Percentiles rank a stretch among this genome's conserved stretches.
phyloP scores from a whole-genome alignment of 2,888 invertebrate species.

The Thysanoteuthis rhombus region DNA sequence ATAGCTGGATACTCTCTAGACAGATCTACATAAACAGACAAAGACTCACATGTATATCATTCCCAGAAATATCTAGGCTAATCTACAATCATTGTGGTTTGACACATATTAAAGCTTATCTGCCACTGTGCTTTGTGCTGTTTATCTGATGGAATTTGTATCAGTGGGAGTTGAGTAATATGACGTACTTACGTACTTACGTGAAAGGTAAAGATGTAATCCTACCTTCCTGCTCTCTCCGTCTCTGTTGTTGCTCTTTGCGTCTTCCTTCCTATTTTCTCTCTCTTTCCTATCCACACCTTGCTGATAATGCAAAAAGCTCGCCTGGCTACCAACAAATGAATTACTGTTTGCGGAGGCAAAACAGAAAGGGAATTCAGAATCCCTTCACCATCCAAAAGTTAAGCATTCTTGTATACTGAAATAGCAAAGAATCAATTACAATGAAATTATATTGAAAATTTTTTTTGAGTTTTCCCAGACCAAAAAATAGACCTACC shows the following conservation, averaged over 20 bases:
- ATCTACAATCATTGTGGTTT: background rate
- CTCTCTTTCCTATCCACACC: background rate
- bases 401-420: too few species aligned
- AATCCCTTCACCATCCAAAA: too few species aligned
- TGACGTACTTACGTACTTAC: background rate
- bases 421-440: too few species aligned
- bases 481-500: too few species aligned
- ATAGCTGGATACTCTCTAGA: too few species aligned
- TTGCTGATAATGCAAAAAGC: background rate
- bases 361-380: background rate
- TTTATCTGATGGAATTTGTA: background rate
- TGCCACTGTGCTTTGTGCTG: background rate
- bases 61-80: too few species aligned
- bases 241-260: too few species aligned
- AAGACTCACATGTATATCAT: too few species aligned
- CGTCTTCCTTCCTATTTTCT: background rate
- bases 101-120: background rate
- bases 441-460: too few species aligned
- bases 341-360: background rate
- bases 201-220: background rate
- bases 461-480: too few species aligned
- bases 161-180: background rate
- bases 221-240: background rate
- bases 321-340: background rate
- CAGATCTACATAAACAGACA: too few species aligned